phyloP scores from a whole-genome alignment of 2,888 invertebrate genomes.

The Nemotelus nigrinus region DNA sequence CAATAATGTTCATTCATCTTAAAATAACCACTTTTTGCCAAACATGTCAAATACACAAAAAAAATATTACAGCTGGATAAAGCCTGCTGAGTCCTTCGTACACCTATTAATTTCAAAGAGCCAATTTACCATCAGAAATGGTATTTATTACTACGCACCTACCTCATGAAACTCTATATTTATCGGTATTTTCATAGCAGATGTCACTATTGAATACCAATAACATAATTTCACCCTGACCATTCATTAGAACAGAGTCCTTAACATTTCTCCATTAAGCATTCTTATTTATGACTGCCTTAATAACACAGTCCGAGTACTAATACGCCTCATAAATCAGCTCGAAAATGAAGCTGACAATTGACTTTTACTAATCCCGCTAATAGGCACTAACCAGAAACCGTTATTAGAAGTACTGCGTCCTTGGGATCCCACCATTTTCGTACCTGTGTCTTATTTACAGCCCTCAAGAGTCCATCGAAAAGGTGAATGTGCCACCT shows the following conservation, averaged over 20 bases:
- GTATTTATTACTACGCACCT: no score
- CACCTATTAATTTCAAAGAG: no score
- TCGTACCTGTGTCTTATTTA: slow-evolving; percentile 12
- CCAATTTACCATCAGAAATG: no score
- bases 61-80: no score
- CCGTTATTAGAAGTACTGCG: neutral
- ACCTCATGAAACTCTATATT: neutral
- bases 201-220: neutral
- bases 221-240: slow-evolving; percentile 19
- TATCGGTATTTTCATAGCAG: slow-evolving; percentile 8
- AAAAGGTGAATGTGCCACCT: slow-evolving; percentile 1
- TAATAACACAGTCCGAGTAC: slow-evolving; percentile 13
- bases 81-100: no score
- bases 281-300: slow-evolving; percentile 11
- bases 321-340: slow-evolving; percentile 16
- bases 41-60: no score
- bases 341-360: slow-evolving; percentile 26
- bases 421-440: neutral
- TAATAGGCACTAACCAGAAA: slow-evolving; percentile 25
- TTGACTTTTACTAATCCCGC: slow-evolving; percentile 30
- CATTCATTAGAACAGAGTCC: neutral
- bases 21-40: no score
- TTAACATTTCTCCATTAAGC: neutral
- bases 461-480: neutral
- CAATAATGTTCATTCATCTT: no score